A percentile compares a stretch with the other conserved stretches of the same genome.
Evolutionary conservation across 1,140 invertebrate genomes (phyloP).

Genomic region (Heliconius congener): DNA sequence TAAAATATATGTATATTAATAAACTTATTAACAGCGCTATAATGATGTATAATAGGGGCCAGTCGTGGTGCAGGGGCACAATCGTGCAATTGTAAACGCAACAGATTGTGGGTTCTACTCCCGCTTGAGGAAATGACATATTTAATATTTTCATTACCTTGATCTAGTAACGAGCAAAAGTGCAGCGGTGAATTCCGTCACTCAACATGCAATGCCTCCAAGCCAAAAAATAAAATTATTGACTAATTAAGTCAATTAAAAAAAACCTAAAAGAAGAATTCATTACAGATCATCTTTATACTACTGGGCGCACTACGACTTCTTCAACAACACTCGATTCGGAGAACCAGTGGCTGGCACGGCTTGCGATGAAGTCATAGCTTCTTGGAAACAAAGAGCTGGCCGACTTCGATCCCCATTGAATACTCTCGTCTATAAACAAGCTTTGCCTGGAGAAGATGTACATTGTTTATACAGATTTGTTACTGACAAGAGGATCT

Average conservation of each 20-base stretch:
- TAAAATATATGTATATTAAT: neutral
- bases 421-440: slow-evolving; percentile 93
- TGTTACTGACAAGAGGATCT: slow-evolving; percentile 89
- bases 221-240: no score
- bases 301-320: slow-evolving; percentile 93
- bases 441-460: slow-evolving; percentile 85
- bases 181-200: no score
- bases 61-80: no score
- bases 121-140: no score
- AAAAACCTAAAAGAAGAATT: neutral
- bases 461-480: slow-evolving; percentile 92
- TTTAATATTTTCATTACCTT: no score
- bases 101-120: no score
- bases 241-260: neutral
- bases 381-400: slow-evolving; percentile 87
- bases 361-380: slow-evolving; percentile 92
- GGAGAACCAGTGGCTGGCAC: slow-evolving; percentile 90
- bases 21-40: no score
- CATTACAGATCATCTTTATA: slow-evolving; percentile 87
- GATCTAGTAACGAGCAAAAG: no score
- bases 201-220: no score
- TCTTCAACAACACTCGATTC: slow-evolving; percentile 93
- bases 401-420: slow-evolving; percentile 89
- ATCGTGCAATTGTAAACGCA: no score
- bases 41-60: no score